Conservation (phyloP, 1,140 invertebrate species). For the Nymphalis io region DNA sequence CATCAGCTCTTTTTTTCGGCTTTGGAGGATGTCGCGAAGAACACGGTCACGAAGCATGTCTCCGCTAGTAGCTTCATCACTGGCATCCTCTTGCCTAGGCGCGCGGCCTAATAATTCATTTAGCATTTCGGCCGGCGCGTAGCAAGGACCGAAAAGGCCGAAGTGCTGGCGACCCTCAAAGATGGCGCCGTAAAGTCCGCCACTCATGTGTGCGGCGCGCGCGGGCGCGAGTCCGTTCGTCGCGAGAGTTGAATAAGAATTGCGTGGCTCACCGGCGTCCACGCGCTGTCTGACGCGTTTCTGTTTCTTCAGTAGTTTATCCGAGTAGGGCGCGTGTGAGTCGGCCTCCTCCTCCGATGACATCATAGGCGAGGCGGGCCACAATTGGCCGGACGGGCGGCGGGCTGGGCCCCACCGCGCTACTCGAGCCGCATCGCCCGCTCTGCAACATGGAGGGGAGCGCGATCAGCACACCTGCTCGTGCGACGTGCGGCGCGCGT, state of each 20-base stretch:
- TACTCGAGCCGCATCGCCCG: slow-evolving; percentile 75
- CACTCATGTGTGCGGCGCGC: slow-evolving; percentile 88
- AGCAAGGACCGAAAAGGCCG: slow-evolving; percentile 88
- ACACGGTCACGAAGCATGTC: slow-evolving; percentile 88
- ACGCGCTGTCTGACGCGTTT: slow-evolving; percentile 96
- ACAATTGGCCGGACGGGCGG: slow-evolving; percentile 84
- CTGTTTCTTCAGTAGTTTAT: slow-evolving; percentile 93
- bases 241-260: slow-evolving; percentile 94
- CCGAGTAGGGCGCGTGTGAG: slow-evolving; percentile 94
- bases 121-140: slow-evolving; percentile 91
- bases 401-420: slow-evolving; percentile 78
- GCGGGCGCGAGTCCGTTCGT: slow-evolving; percentile 92
- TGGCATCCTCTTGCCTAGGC: slow-evolving; percentile 86
- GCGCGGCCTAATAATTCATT: slow-evolving; percentile 90
- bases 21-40: slow-evolving; percentile 91
- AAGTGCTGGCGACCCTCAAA: slow-evolving; percentile 88
- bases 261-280: slow-evolving; percentile 95
- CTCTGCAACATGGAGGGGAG: slow-evolving; percentile 73
- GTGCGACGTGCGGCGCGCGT: slow-evolving; percentile 51
- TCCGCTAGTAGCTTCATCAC: slow-evolving; percentile 79
- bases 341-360: slow-evolving; percentile 96
- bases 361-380: slow-evolving; percentile 90
- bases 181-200: slow-evolving; percentile 90
- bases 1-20: slow-evolving; percentile 88
- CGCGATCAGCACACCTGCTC: slow-evolving; percentile 69